These are phyloP conservation scores for Caenorhabditis sp. DNA, from an alignment of 2,888 invertebrate species.

Conservation along the genomic window DNA sequence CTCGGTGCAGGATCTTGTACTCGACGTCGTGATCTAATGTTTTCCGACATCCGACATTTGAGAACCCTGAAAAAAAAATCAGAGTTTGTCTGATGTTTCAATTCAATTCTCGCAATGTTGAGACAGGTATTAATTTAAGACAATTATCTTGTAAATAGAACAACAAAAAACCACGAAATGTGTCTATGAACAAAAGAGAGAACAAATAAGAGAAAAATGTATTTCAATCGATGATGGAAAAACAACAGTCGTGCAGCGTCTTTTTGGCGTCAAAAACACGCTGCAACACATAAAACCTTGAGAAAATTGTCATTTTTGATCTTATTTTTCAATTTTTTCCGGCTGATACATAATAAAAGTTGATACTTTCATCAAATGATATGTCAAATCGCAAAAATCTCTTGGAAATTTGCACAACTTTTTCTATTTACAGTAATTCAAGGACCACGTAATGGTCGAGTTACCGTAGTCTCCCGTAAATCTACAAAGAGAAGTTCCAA, in stretches of 20 bases:
- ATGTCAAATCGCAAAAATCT: too few relatives aligned
- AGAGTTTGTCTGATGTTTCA: neutral
- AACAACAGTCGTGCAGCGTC: slow-evolving; percentile 13
- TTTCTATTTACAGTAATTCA: slow-evolving; percentile 23
- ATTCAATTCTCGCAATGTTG: neutral
- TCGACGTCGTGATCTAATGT: slow-evolving; percentile 50
- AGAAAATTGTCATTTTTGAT: neutral
- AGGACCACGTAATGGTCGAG: slow-evolving; percentile 33
- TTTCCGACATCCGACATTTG: slow-evolving; percentile 60
- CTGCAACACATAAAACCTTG: too few relatives aligned
- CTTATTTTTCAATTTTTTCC: neutral
- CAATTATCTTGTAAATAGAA: neutral
- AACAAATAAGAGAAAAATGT: slow-evolving; percentile 4
- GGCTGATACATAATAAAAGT: too few relatives aligned
- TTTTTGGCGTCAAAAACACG: slow-evolving; percentile 21
- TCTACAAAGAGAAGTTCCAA: slow-evolving; percentile 16
- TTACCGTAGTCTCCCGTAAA: slow-evolving; percentile 45
- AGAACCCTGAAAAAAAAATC: neutral
- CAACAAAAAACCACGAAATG: neutral
- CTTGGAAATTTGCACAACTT: neutral
- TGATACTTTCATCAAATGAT: too few relatives aligned
- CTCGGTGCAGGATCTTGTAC: slow-evolving; percentile 25
- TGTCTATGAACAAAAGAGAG: neutral
- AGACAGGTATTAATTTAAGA: neutral
- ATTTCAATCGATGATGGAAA: neutral